These are phyloP conservation scores for Hyppa rectilinea DNA, from an alignment of 2,888 invertebrate species.

Conservation along the genomic window DNA sequence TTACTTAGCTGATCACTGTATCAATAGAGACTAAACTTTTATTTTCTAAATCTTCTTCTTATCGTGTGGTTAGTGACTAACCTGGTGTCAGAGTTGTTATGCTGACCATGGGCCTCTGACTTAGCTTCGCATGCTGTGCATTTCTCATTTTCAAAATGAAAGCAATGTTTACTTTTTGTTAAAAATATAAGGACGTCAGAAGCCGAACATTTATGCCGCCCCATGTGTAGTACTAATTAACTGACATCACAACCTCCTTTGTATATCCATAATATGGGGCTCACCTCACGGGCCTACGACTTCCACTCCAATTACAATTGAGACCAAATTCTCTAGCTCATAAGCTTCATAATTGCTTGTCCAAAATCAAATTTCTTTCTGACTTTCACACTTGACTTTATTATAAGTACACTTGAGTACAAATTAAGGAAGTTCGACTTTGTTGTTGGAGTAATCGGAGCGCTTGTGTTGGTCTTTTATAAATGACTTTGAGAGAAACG, in stretches of 20 bases:
- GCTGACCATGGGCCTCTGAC: too few species aligned
- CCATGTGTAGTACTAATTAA: constrained; percentile 74
- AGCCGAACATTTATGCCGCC: constrained; percentile 45
- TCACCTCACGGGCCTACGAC: constrained; percentile 45
- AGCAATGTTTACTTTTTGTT: constrained; percentile 8
- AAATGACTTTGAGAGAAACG: constrained; percentile 63
- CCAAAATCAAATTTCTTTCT: constrained; percentile 61
- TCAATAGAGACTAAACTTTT: constrained; percentile 5
- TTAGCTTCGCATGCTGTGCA: too few species aligned
- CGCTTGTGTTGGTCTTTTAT: constrained; percentile 68
- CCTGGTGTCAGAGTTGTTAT: too few species aligned
- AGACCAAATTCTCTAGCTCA: constrained; percentile 42
- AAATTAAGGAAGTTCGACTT: constrained; percentile 69
- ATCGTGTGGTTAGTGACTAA: too few species aligned
- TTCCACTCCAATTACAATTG: constrained; percentile 37
- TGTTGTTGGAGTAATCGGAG: constrained; percentile 67
- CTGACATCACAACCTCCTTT: constrained; percentile 73
- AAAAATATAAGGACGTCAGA: constrained; percentile 13
- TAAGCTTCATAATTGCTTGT: constrained; percentile 57
- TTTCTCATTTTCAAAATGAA: too few species aligned
- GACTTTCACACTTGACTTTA: constrained; percentile 66
- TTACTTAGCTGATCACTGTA: constrained; percentile 14
- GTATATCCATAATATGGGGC: constrained; percentile 60
- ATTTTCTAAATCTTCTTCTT: too few species aligned
- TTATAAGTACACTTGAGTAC: constrained; percentile 69